Evolutionary conservation across 2,797 vertebrate species (phyloP), one percentile per base, ranked within the genome.

Genomic region (Gambusia yucatana): DNA sequence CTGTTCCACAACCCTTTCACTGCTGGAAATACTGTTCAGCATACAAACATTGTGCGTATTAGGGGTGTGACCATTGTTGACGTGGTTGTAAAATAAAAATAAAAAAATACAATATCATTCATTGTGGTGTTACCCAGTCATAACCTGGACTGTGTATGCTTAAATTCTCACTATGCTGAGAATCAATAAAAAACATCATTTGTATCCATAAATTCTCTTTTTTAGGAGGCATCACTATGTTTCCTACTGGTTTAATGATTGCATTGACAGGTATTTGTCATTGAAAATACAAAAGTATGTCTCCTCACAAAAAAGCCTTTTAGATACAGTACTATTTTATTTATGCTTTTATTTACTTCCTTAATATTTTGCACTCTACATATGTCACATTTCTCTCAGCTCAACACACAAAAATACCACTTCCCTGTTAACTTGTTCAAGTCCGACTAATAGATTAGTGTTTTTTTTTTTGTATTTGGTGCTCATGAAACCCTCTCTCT

Each of bases 1-100:
- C 88, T 92, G 88, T 82, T 90, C 83, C 73, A 76, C 82, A 85
- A 94, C 91, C 88, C 90, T 91, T 91, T 92, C 84, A 80, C 57
- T 88, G 85, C 90, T 90, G 87, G 87, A 88, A 74, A 83, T 41
- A 47, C 55, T 72, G 39, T 79, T 78, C 74, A 10, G 36, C 67
- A 83, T 79, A 25, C 72, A 75, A 89, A 84, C 72, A 78, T 74
- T 78, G 75, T 61, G 84, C 73, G 77, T 82, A 74, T 83, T 86
- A 65, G 89, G 89, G 81, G 88, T 91, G 88, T 76, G 88, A 93
- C 87, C 84, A 86, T 89, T 88, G 86, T 91, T 91, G 86, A 82
- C 86, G 73, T 61, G 76, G 77, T 78, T 77, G 82, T 85, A 77
- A 88, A 81, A 84, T 50, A 14, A 88, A 86, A 83, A 86, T 63